Percentiles rank a stretch among this genome's conserved stretches.
Conservation (phyloP, 1,140 invertebrate genomes). For the Manduca sexta region DNA sequence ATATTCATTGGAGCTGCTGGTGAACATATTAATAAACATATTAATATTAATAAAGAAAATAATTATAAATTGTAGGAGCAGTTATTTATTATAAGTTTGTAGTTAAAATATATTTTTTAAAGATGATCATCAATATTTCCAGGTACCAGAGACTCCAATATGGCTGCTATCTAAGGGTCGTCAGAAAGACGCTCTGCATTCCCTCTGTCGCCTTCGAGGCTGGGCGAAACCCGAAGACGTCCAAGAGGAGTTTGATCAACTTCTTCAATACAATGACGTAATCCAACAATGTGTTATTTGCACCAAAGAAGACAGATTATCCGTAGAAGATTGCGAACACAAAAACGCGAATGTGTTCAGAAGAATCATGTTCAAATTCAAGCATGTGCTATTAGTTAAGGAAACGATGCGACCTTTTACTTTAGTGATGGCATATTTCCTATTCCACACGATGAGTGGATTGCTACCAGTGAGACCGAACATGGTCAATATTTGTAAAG, state of each 20-base stretch:
- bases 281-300: constrained; percentile 48
- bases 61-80: too few species aligned
- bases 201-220: constrained; percentile 72
- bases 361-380: constrained; percentile 37
- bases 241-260: constrained; percentile 68
- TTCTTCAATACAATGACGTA: constrained; percentile 55
- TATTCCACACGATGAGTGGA: constrained; percentile 72
- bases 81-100: too few species aligned
- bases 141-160: constrained; percentile 81
- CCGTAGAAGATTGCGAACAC: constrained; percentile 36
- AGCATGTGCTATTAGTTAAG: constrained; percentile 51
- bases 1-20: too few species aligned
- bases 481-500: constrained; percentile 72
- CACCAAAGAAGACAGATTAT: constrained; percentile 26
- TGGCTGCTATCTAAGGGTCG: constrained; percentile 76
- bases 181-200: constrained; percentile 66
- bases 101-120: too few species aligned
- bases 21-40: too few species aligned
- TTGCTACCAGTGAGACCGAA: constrained; percentile 76
- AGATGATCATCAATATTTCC: constrained; percentile 11
- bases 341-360: constrained; percentile 27
- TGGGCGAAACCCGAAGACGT: constrained; percentile 69
- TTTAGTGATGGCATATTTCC: constrained; percentile 71
- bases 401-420: constrained; percentile 70
- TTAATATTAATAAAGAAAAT: too few species aligned